phyloP scores from a whole-genome alignment of 1,140 invertebrate genomes.

The Mylabris phalerata region DNA sequence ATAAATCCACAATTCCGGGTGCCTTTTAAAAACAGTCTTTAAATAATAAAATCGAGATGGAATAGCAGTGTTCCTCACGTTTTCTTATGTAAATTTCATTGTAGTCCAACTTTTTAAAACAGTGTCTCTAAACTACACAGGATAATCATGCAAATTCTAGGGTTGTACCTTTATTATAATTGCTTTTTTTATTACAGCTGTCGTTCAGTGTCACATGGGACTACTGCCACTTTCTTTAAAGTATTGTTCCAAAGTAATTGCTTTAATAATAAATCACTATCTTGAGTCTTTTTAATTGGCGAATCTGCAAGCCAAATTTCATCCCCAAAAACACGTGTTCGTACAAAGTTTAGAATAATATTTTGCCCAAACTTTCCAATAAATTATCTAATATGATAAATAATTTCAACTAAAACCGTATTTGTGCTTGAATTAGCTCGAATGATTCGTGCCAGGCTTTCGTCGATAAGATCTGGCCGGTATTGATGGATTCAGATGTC shows the following conservation, averaged over 20 bases:
- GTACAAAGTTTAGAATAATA: too few relatives aligned
- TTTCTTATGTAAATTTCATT: constrained; percentile 38
- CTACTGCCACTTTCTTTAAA: too few relatives aligned
- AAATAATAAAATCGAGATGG: background rate
- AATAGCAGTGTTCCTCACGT: constrained; percentile 9
- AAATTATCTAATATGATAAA: too few relatives aligned
- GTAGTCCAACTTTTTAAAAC: constrained; percentile 39
- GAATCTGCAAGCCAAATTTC: too few relatives aligned
- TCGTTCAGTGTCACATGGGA: constrained; percentile 7
- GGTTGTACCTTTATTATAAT: constrained; percentile 30
- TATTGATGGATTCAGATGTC: too few relatives aligned
- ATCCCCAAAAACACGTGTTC: too few relatives aligned
- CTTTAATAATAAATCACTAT: constrained; percentile 10
- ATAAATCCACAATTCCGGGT: constrained; percentile 35
- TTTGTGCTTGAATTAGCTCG: too few relatives aligned
- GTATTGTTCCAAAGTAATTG: constrained; percentile 9
- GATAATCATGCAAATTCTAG: constrained; percentile 40
- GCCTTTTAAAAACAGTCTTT: constrained; percentile 6
- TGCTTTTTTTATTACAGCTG: constrained; percentile 24
- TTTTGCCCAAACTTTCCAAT: too few relatives aligned
- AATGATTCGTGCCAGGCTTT: too few relatives aligned
- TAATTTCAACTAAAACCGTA: too few relatives aligned
- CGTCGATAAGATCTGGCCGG: too few relatives aligned
- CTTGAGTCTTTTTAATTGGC: too few relatives aligned
- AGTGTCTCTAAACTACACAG: constrained; percentile 25